Percentiles rank a stretch among this genome's conserved stretches.
Conservation (phyloP, 37 sponge, comb jelly and placozoan genomes). For the Axinella damicornis region DNA sequence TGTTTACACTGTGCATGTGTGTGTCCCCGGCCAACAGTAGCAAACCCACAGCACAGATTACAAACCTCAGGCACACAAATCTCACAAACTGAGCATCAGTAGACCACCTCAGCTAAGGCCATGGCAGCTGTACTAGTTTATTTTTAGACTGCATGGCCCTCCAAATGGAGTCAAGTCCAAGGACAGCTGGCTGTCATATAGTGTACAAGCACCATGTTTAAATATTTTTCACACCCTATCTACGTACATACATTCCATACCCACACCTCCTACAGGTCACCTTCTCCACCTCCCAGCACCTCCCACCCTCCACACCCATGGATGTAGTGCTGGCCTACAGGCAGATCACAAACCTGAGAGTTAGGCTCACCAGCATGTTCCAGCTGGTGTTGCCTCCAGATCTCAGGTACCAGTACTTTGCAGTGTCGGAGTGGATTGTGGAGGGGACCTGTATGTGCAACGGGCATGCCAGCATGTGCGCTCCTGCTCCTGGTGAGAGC, state of each 20-base stretch:
- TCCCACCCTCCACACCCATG: not conserved
- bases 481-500: constrained; percentile 42
- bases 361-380: constrained; percentile 29
- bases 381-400: not conserved
- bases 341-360: constrained; percentile 75
- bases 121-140: too few species aligned
- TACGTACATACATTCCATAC: too few species aligned
- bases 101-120: too few species aligned
- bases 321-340: constrained; percentile 12
- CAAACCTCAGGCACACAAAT: too few species aligned
- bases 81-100: too few species aligned
- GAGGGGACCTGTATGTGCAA: constrained; percentile 87
- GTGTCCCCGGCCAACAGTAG: too few species aligned
- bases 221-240: too few species aligned
- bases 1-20: constrained; percentile 3
- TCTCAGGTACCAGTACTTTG: constrained; percentile 30
- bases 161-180: too few species aligned
- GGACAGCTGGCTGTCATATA: too few species aligned
- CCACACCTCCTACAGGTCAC: constrained; percentile 41
- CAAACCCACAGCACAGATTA: too few species aligned
- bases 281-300: constrained; percentile 53
- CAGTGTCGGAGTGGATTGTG: constrained; percentile 83
- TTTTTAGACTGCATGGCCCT: too few species aligned
- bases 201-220: too few species aligned
- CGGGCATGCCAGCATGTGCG: constrained; percentile 84